Evolutionary conservation across 1,140 invertebrate species (phyloP), one percentile per base, ranked within the genome.

Genomic region (Nebria ingens): DNA sequence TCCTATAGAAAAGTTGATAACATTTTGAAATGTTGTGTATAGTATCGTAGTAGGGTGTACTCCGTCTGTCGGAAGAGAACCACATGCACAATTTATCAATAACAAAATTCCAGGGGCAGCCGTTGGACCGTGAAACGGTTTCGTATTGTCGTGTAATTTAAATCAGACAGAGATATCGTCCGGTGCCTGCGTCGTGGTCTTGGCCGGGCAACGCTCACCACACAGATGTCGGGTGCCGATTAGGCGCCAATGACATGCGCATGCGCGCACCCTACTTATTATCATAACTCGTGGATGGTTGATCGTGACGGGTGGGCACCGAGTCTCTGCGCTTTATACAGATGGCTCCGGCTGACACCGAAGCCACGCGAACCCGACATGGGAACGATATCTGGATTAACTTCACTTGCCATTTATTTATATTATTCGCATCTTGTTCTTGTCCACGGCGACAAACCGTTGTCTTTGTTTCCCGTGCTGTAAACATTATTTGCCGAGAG

Each of bases 111-210:
- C 40, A 45, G 40, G 17, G 40, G 40, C 40, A 17, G 40, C 40
- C 3, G n/a, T 17, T 45, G 40, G 40, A 45, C 40, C 40, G 40
- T 45, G 40, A 45, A 45, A 17, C 40, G 40, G 40, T 45, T 17
- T 45, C 40, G 17, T 45, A 12, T 45, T 45, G 40, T 45, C 40
- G 40, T 45, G 40, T 45, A 45, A 45, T 45, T 45, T 45, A 45
- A 45, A 45, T 45, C 40, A 29, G 25, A 45, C 40, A 4, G 9
- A 45, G 40, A 45, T 45, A 45, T 9, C 17, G 40, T 45, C 40
- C 40, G 15, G 9, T 6, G 25, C 25, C 25, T 34, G 25, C 3
- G 40, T 12, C 40, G 40, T 45, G 40, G 9, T 17, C 40, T 4
- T 29, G 25, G 25, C 25, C 4, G 4, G 25, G 13, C 25, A 6